A percentile compares a stretch with the other conserved stretches of the same genome.
Conservation (phyloP, 1,140 invertebrate genomes). For the Dufourea novaeangliae region DNA sequence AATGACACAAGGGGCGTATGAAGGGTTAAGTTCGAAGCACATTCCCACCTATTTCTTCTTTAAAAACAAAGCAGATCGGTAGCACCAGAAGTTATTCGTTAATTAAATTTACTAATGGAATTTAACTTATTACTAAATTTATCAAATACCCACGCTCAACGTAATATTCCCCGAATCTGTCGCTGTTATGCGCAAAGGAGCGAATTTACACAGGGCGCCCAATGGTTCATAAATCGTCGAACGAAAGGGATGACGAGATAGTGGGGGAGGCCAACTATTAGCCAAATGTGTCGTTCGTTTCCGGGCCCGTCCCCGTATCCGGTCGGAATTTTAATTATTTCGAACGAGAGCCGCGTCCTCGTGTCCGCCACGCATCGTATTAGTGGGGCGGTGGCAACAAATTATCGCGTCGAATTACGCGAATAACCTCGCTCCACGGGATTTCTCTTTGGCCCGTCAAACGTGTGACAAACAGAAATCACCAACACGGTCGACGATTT, state of each 20-base stretch:
- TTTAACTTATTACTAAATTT: too few species aligned
- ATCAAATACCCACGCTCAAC: too few species aligned
- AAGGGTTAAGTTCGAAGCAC: too few species aligned
- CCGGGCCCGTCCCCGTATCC: conserved; percentile 8
- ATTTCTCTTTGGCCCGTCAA: background rate
- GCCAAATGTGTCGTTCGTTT: conserved; percentile 55
- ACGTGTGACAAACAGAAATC: background rate
- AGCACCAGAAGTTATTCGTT: too few species aligned
- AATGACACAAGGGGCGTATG: too few species aligned
- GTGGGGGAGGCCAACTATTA: conserved; percentile 38
- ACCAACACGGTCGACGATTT: background rate
- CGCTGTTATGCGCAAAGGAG: background rate
- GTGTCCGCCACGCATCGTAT: conserved; percentile 11
- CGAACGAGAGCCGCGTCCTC: background rate
- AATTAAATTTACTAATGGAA: too few species aligned
- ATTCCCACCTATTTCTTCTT: too few species aligned
- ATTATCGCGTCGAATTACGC: conserved; percentile 17
- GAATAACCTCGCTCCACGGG: background rate
- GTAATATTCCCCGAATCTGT: too few species aligned
- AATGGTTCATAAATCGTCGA: conserved; percentile 41
- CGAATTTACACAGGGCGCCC: background rate
- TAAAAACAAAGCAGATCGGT: too few species aligned
- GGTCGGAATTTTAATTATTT: conserved; percentile 56
- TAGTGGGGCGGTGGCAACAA: background rate
- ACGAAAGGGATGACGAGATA: conserved; percentile 23